Base-by-base conservation (phyloP, 2,113 vertebrate genomes). In the Epinephelus fuscoguttatus region DNA sequence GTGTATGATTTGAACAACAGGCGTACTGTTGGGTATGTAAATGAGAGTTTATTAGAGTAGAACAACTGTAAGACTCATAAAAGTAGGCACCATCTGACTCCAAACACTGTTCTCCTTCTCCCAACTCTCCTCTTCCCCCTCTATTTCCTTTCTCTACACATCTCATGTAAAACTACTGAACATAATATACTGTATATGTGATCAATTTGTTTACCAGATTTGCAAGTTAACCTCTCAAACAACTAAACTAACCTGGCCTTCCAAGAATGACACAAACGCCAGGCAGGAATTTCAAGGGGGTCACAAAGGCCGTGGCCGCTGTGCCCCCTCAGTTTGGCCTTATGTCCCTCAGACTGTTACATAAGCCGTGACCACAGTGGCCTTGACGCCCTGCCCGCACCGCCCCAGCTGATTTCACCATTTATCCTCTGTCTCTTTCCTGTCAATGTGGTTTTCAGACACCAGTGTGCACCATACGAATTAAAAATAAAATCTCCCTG, bases 11-110 rank as follows among this genome's bases (percentile, higher is more conserved):
- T 49, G 15, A 33, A 19, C 56, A 52, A 59, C 45, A 61, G 57
- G 47, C 7, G 13, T 7, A 53, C 70, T 75, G 30, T 19, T 37
- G 33, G 56, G 23, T 18, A 50, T 67, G 15, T 27, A 52, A 59
- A 81, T 27, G 64, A 62, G 49, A 17, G 21, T 23, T 59, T 13
- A 14, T 60, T 37, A 61, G 70, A 69, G 72, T 9, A 68, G 49
- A 73, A 66, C 23, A 69, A 37, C 63, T 56, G 30, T 40, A 17
- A 42, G 33, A 69, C n/a, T 18, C 9, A 19, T 67, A n/a, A 45
- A 82, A 47, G 30, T 12, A 66, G 59, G 52, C 3, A 64, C 2
- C 59, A 42, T n/a, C 67, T 60, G 45, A 55, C 42, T 4, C n/a
- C 57, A 3, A 45, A 25, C 25, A 60, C 45, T 18, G 17, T 56